Evolutionary conservation across 2,113 vertebrate genomes (phyloP), one percentile per base, ranked within the genome.

Genomic region (Hucho hucho): DNA sequence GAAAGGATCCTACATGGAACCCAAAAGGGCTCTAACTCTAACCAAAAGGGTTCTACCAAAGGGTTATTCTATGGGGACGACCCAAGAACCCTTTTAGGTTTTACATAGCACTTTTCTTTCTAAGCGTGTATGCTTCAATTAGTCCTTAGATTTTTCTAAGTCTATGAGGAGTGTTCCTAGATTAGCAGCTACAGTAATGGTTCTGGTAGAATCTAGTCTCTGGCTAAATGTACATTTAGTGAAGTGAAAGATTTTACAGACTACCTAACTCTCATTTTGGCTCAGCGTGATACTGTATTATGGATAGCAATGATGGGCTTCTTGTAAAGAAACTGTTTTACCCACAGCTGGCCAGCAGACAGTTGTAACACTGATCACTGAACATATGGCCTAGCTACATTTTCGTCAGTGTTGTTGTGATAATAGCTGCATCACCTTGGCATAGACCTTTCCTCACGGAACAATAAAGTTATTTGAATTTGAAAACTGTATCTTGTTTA

Each of bases 261-360:
- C 75, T 80, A 72, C 66, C 78, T 76, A 72, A 49, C 68, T 69
- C 73, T 75, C 69, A 75, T 83, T 78, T 76, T 65, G 69, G 69
- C 64, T 74, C 68, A 74, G 65, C 77, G 68, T 83, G 64, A 18
- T 18, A 14, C 65, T 32, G 16, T 67, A 75, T 74, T 75, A 73
- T 63, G 66, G 70, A 73, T 63, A 43, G 70, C 37, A 69, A 83
- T 77, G 61, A 80, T 75, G 47, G 47, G 18, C 58, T 77, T 78
- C 69, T 71, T 78, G 61, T 74, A 72, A 70, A 32, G 53, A 72
- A 22, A 69, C 64, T 47, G 47, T 68, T 70, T 26, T 9, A 7
- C 69, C 71, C 46, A 75, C 79, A 84, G 79, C 61, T 79, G 79
- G 70, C 28, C 73, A 46, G 76, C 73, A 79, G 73, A 81, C 71